Conservation (phyloP, 2,888 invertebrate species). For the Unio delphinus region DNA sequence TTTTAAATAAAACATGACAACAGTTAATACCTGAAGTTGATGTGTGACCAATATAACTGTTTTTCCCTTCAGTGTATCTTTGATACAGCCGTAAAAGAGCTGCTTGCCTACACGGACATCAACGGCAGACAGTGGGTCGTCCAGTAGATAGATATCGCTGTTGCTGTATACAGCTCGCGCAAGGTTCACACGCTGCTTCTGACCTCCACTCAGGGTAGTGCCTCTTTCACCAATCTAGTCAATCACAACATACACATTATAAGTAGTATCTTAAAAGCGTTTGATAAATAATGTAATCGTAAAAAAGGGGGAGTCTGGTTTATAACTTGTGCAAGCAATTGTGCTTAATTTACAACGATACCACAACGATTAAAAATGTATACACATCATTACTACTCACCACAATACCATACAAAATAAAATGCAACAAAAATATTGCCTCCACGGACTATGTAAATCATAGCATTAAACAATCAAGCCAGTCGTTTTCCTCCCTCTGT, state of each 20-base stretch:
- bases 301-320: too few species aligned
- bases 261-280: too few species aligned
- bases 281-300: too few species aligned
- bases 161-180: constrained; percentile 55
- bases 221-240: constrained; percentile 52
- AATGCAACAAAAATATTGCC: too few species aligned
- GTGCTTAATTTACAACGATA: too few species aligned
- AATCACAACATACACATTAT: background rate
- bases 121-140: constrained; percentile 54
- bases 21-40: constrained; percentile 45
- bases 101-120: constrained; percentile 48
- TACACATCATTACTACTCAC: too few species aligned
- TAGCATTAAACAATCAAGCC: too few species aligned
- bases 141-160: constrained; percentile 50
- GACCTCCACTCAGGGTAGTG: constrained; percentile 52
- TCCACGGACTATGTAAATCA: too few species aligned
- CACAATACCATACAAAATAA: too few species aligned
- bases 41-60: constrained; percentile 50
- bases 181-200: constrained; percentile 53
- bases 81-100: constrained; percentile 47
- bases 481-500: too few species aligned
- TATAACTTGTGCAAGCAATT: too few species aligned
- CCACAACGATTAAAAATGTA: too few species aligned
- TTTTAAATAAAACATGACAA: background rate
- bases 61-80: constrained; percentile 32